phyloP scores from a whole-genome alignment of 1,140 invertebrate genomes.

The Pinna nobilis region DNA sequence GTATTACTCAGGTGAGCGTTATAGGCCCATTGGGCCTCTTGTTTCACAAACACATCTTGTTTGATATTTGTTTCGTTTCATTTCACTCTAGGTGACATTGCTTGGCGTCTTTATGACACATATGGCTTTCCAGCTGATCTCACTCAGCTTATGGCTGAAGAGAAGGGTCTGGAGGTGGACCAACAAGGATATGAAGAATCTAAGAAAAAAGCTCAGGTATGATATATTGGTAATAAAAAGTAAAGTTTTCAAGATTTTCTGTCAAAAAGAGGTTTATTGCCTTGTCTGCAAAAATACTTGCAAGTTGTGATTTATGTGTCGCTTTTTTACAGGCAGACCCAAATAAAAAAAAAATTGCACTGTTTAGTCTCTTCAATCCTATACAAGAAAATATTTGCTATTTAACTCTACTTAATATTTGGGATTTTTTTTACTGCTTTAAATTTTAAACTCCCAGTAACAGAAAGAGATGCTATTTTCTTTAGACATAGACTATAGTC shows the following conservation, averaged over 20 bases:
- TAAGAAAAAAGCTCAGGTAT: constrained; percentile 90
- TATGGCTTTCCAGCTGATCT: constrained; percentile 99
- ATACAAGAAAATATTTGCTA: too few relatives aligned
- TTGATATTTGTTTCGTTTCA: not conserved
- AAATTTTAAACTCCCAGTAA: not conserved
- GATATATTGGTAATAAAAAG: not conserved
- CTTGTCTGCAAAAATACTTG: not conserved
- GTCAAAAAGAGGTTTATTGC: not conserved
- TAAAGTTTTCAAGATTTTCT: not conserved
- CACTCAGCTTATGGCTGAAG: constrained; percentile 98
- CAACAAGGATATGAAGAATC: constrained; percentile 92
- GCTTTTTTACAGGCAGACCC: not conserved
- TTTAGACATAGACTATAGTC: too few relatives aligned
- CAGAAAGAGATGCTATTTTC: not conserved
- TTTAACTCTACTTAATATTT: too few relatives aligned
- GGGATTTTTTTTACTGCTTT: not conserved
- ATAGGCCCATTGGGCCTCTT: too few relatives aligned
- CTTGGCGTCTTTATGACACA: constrained; percentile 98
- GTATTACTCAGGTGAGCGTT: too few relatives aligned
- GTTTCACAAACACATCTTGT: too few relatives aligned
- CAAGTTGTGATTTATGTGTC: not conserved
- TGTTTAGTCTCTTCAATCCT: too few relatives aligned
- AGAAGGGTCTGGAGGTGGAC: constrained; percentile 92
- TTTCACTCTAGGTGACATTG: constrained; percentile 84
- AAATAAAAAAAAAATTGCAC: too few relatives aligned